Conservation (phyloP, 2,797 vertebrate genomes). For the Allenopithecus nigroviridis region DNA sequence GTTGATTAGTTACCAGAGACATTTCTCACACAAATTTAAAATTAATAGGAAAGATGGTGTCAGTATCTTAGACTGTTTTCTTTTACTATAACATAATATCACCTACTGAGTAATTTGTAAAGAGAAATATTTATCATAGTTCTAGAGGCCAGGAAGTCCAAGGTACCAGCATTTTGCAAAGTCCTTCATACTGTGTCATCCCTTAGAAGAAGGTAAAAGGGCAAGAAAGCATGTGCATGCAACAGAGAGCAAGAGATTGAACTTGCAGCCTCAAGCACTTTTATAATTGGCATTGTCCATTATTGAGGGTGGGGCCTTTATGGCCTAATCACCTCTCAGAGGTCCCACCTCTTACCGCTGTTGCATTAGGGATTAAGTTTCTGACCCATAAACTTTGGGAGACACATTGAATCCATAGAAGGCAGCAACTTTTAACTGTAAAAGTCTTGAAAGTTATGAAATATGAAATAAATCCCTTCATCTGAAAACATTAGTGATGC, state of each 20-base stretch:
- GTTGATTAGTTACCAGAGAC: slow-evolving; percentile 16
- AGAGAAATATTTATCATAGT: neutral
- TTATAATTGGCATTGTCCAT: neutral
- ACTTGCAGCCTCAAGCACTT: neutral
- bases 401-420: neutral
- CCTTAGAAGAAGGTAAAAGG: neutral
- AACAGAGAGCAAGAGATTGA: neutral
- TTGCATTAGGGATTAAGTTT: neutral
- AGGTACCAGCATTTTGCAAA: neutral
- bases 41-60: slow-evolving; percentile 19
- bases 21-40: slow-evolving; percentile 49
- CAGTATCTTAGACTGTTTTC: neutral
- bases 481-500: slow-evolving; percentile 28
- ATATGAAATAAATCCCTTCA: slow-evolving; percentile 51
- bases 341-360: neutral
- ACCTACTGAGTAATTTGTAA: neutral
- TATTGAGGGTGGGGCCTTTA: neutral
- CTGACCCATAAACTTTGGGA: neutral
- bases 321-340: neutral
- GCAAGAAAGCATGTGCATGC: neutral
- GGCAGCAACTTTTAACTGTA: slow-evolving; percentile 49
- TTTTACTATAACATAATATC: neutral
- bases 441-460: slow-evolving; percentile 47
- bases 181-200: neutral
- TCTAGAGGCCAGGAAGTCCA: neutral